A percentile compares a stretch with the other conserved stretches of the same genome.
Conservation (phyloP, 64 coral and sea anemone species). For the Montipora sp. region DNA sequence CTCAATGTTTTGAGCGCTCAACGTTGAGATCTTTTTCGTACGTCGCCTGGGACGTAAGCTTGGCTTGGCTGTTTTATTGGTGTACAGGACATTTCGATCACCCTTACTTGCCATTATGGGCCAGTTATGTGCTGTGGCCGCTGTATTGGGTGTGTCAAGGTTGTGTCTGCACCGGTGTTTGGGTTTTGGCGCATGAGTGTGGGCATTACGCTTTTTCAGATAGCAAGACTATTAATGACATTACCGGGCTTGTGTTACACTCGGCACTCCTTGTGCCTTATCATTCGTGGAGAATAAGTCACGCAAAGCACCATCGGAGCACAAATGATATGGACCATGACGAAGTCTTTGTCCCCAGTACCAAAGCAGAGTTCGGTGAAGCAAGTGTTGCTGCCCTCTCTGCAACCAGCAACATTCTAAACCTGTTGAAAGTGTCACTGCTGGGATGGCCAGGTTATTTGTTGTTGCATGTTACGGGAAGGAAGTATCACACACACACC, state of each 20-base stretch:
- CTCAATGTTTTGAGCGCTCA: slow-evolving; percentile 70
- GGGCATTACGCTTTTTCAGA: slow-evolving; percentile 79
- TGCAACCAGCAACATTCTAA: neutral
- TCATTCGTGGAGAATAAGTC: slow-evolving; percentile 80
- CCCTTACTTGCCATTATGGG: slow-evolving; percentile 38
- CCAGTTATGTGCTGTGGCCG: slow-evolving; percentile 56
- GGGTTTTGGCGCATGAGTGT: slow-evolving; percentile 78
- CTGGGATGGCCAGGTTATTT: slow-evolving; percentile 55
- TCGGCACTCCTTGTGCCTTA: slow-evolving; percentile 60
- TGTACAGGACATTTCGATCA: slow-evolving; percentile 59
- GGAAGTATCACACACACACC: slow-evolving; percentile 72
- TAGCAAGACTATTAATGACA: slow-evolving; percentile 57
- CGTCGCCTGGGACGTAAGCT: slow-evolving; percentile 16
- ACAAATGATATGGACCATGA: slow-evolving; percentile 73
- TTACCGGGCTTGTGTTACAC: slow-evolving; percentile 54
- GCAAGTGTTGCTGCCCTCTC: neutral
- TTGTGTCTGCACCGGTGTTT: slow-evolving; percentile 64
- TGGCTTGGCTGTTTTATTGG: slow-evolving; percentile 37
- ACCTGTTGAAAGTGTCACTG: slow-evolving; percentile 34
- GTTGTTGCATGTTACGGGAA: slow-evolving; percentile 43
- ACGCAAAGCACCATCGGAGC: slow-evolving; percentile 74
- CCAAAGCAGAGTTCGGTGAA: slow-evolving; percentile 44
- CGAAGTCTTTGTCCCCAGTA: slow-evolving; percentile 70
- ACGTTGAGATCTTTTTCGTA: slow-evolving; percentile 66
- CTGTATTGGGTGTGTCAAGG: slow-evolving; percentile 74